Base-by-base conservation (phyloP, 2,888 invertebrate genomes). In the Fragum sueziense region DNA sequence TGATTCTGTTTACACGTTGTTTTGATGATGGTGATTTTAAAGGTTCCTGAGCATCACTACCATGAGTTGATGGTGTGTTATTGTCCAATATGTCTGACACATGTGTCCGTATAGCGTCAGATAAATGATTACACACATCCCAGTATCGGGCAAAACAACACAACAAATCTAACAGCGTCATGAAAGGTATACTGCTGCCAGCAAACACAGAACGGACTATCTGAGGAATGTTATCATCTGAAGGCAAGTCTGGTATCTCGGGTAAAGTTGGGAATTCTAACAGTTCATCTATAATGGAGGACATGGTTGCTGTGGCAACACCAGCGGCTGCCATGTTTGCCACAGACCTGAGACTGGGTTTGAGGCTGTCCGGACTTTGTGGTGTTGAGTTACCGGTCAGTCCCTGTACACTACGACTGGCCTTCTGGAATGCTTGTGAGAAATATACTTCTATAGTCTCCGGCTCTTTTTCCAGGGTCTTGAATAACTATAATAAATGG, bases 271-370 rank as follows among this genome's bases (percentile, higher is more conserved):
- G 84, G 33, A 77, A 79, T 31, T 84, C 80, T 33, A 91, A 80
- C 41, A 92, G 83, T 74, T 91, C 90, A 67, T 91, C 91, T 51
- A 89, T 88, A 14, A 90, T 85, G 75, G 86, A 87, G 2, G 90
- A 85, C 2, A 91, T 85, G 17, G 90, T 87, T 25, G 90, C 89
- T 6, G 90, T 88, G 20, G 90, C 90, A 25, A 91, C 85, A 0
- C 91, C 91, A n/a, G 90, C 91, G 25, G 91, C 90, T 33, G 91
- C 91, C 9, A 89, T 89, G 72, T 79, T 89, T n/a, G 87, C 89
- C 6, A 91, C 75, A n/a, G 88, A 88, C 54, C 86, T 86, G 73
- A 89, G 85, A 54, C 86, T 87, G 20, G 82, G 69, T 71, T 79
- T 81, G 1, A 80, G 82, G 11, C 79, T 75, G 20, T 31, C 22